Evolutionary conservation across 2,797 vertebrate species (phyloP).

Genomic region (Pseudochromis fuscus): DNA sequence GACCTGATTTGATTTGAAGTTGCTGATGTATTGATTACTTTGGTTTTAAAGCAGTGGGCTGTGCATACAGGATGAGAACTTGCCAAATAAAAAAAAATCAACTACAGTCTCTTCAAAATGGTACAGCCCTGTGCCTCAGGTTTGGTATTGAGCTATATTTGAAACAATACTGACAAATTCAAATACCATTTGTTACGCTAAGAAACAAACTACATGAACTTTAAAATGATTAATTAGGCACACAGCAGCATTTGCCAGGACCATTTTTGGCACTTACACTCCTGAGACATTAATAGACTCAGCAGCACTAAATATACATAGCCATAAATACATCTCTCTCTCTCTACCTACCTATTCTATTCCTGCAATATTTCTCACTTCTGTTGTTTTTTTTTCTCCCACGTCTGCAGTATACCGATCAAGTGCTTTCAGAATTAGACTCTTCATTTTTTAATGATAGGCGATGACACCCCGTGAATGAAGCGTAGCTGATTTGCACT

Average conservation of each 20-base stretch:
- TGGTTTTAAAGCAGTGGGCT: background rate
- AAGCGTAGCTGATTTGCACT: constrained; percentile 54
- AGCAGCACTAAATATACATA: background rate
- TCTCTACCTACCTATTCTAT: constrained; percentile 4
- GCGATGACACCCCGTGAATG: constrained; percentile 51
- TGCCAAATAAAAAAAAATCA: too few relatives aligned
- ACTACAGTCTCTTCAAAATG: too few relatives aligned
- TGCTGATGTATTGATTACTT: constrained; percentile 5
- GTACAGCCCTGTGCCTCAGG: too few relatives aligned
- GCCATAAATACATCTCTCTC: constrained; percentile 7
- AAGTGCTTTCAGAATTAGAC: constrained; percentile 53
- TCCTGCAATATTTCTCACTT: constrained; percentile 35
- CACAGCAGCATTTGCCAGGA: constrained; percentile 17
- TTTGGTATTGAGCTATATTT: too few relatives aligned
- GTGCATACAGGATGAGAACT: background rate
- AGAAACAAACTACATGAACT: background rate
- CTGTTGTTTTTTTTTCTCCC: constrained; percentile 24
- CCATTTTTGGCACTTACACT: constrained; percentile 21
- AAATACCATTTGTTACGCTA: too few relatives aligned
- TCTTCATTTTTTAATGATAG: constrained; percentile 55
- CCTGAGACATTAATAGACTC: constrained; percentile 38
- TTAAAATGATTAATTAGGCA: constrained; percentile 38
- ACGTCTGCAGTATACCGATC: constrained; percentile 29
- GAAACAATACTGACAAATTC: too few relatives aligned
- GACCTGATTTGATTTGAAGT: background rate